Base-by-base conservation (phyloP, 2,113 vertebrate species). In the Pomatorhinus ruficollis region DNA sequence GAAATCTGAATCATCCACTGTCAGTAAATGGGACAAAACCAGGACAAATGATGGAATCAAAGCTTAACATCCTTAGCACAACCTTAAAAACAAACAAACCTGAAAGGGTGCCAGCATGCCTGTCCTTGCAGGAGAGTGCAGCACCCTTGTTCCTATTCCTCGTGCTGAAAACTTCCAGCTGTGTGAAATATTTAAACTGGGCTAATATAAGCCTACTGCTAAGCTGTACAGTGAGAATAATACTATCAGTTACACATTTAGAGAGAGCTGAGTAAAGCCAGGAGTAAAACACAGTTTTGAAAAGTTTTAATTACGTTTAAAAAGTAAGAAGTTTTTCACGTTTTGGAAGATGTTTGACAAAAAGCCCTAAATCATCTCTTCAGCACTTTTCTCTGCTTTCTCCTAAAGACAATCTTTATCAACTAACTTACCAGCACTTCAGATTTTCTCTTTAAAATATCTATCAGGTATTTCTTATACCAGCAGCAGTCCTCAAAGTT, bases 91-190 rank as follows among this genome's bases (percentile, higher is more conserved):
- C 78, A 95, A 95, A 95, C 75, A 95, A 86, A 92, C 52, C 44
- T 95, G 76, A 76, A 83, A 89, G 44, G 68, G 11, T 47, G 56
- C 76, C 80, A 90, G 68, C 24, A 25, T 84, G 64, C 49, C n/a
- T 75, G 47, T 50, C 22, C 63, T 90, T 95, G 64, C 70, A 92
- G 79, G 80, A 86, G 33, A 44, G 14, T 90, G 65, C 68, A 87
- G 19, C 21, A 37, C 33, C 44, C 60, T 92, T 65, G 37, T 35
- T 92, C 44, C 33, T 56, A 6, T 88, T 68, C 27, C 39, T 72
- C 17, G 19, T 83, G 91, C 80, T 92, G 93, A 95, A 80, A 89
- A 12, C 80, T 92, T 94, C 77, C 93, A 95, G 68, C 89, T 95
- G 86, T 37, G 91, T 87, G 52, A 60, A 89, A 59, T 87, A 75